Conservation (phyloP, 2,888 invertebrate genomes). For the Clanis bilineata region DNA sequence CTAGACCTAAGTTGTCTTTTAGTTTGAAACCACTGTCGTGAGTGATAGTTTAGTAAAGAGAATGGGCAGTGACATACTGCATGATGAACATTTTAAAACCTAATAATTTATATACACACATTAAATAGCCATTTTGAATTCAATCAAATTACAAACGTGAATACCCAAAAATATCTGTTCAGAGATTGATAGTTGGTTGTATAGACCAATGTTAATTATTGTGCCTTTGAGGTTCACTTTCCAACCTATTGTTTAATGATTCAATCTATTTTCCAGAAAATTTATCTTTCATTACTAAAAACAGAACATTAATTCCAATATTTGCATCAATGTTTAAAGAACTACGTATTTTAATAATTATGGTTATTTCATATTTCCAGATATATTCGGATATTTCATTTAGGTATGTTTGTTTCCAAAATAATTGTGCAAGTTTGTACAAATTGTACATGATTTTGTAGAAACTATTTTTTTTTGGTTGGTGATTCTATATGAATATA, state of each 20-base stretch:
- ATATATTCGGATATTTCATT: too few relatives aligned
- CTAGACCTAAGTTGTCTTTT: conserved; percentile 97
- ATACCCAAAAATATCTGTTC: neutral
- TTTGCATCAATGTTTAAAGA: neutral
- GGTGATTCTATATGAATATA: too few relatives aligned
- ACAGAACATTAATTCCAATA: neutral
- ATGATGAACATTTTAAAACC: conserved; percentile 21
- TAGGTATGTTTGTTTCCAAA: too few relatives aligned
- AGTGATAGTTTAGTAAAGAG: conserved; percentile 46
- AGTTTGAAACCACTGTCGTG: conserved; percentile 90
- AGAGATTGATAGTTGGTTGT: neutral
- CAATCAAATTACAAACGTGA: neutral
- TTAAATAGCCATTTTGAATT: neutral
- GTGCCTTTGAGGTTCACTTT: neutral
- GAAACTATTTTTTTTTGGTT: too few relatives aligned
- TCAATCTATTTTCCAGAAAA: neutral
- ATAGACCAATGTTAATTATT: neutral
- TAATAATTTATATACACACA: neutral
- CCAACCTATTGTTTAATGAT: neutral
- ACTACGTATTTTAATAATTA: too few relatives aligned
- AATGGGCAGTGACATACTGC: conserved; percentile 18
- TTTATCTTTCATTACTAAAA: neutral
- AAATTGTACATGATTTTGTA: too few relatives aligned
- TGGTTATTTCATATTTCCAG: too few relatives aligned
- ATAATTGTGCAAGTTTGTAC: too few relatives aligned